These are phyloP conservation scores for Drosophila lacertosa DNA, from an alignment of 1,140 invertebrate genomes.

Conservation along the genomic window DNA sequence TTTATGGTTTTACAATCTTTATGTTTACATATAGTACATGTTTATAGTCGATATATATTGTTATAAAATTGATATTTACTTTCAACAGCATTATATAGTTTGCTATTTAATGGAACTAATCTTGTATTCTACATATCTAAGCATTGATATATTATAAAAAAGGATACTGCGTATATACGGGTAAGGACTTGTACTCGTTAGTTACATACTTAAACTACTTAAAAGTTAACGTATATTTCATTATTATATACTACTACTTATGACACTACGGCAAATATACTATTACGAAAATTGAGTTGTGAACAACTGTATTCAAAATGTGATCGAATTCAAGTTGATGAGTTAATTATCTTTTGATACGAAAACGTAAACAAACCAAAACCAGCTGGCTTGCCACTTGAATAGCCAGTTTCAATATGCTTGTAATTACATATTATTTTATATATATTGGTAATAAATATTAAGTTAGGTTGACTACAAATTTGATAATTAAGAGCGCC, in stretches of 20 bases:
- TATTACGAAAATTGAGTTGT: constrained; percentile 17
- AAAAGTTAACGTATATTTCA: constrained; percentile 6
- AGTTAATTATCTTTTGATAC: constrained; percentile 45
- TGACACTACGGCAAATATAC: constrained; percentile 31
- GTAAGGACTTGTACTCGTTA: constrained; percentile 13
- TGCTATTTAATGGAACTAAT: constrained; percentile 7
- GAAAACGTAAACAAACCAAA: constrained; percentile 81
- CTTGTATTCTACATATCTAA: constrained; percentile 5
- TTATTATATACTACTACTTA: constrained; percentile 15
- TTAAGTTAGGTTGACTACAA: constrained; percentile 33
- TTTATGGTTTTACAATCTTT: constrained; percentile 15
- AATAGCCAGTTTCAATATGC: constrained; percentile 28
- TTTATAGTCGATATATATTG: neutral
- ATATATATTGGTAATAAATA: constrained; percentile 17
- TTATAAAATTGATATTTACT: neutral
- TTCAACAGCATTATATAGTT: neutral
- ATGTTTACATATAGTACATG: neutral
- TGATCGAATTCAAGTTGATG: constrained; percentile 33
- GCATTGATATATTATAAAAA: constrained; percentile 9
- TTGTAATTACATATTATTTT: constrained; percentile 29
- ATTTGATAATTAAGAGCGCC: constrained; percentile 35
- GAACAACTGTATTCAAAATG: constrained; percentile 8
- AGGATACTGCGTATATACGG: constrained; percentile 9
- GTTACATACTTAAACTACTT: constrained; percentile 29
- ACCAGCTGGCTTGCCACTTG: constrained; percentile 38